Conservation (phyloP, 2,797 vertebrate species). For the Pangasius macronema region DNA sequence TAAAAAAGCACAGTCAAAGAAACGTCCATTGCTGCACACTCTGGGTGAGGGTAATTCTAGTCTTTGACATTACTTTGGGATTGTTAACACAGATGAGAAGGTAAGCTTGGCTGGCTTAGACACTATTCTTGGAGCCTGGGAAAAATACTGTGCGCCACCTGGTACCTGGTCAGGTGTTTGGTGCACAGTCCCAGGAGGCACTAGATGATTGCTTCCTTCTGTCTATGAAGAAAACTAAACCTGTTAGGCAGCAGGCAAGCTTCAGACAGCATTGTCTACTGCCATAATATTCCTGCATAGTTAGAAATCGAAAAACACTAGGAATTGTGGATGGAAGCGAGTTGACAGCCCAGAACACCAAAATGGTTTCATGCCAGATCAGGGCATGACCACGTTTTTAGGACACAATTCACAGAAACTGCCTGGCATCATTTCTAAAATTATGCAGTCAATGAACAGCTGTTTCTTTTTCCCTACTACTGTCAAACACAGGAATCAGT, state of each 20-base stretch:
- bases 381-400: background rate
- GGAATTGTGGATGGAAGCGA: background rate
- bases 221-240: background rate
- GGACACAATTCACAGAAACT: background rate
- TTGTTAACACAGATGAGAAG: background rate
- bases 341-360: background rate
- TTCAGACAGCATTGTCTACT: background rate
- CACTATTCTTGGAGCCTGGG: background rate
- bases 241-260: background rate
- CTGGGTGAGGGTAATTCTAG: background rate
- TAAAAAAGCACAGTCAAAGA: background rate
- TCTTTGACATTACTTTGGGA: background rate
- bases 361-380: background rate
- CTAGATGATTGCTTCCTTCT: background rate
- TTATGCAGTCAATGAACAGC: background rate
- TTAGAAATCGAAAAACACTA: background rate
- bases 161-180: background rate
- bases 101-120: background rate
- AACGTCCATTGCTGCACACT: background rate
- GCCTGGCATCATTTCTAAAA: background rate
- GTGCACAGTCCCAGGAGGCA: background rate
- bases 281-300: background rate
- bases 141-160: background rate
- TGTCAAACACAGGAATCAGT: background rate
- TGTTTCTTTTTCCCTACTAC: background rate